A percentile compares a stretch with the other conserved stretches of the same genome.
Conservation (phyloP, 2,113 vertebrate species). For the Athene noctua region DNA sequence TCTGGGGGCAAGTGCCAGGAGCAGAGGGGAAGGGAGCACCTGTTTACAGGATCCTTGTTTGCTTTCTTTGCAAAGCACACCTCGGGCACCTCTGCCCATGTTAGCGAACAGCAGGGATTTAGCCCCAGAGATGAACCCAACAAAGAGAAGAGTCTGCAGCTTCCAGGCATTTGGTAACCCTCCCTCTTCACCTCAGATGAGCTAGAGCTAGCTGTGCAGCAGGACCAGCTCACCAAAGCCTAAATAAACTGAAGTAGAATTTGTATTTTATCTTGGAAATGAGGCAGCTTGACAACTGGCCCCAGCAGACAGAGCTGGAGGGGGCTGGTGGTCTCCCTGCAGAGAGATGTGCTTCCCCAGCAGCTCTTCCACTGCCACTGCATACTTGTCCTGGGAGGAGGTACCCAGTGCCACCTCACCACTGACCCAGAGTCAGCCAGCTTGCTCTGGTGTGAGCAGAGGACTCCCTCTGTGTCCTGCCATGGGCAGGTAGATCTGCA, state of each 20-base stretch:
- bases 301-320: background rate
- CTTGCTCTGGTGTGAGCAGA: background rate
- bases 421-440: accelerated
- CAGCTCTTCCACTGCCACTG: background rate
- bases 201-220: background rate
- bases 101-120: background rate
- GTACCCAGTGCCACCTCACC: accelerated
- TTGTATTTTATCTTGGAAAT: background rate
- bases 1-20: background rate
- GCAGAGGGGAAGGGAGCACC: background rate
- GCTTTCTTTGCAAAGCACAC: background rate
- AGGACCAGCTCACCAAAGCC: background rate
- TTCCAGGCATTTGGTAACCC: background rate
- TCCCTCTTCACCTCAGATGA: background rate
- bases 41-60: background rate
- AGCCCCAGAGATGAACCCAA: background rate
- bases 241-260: background rate
- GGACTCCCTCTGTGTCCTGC: background rate
- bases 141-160: background rate
- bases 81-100: background rate
- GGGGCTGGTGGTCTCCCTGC: background rate
- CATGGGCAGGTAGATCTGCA: background rate
- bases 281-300: background rate
- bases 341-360: background rate
- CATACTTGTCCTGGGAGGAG: background rate